These are phyloP conservation scores for Lophochroa leadbeateri DNA, from an alignment of 2,113 vertebrate species.

Conservation along the genomic window DNA sequence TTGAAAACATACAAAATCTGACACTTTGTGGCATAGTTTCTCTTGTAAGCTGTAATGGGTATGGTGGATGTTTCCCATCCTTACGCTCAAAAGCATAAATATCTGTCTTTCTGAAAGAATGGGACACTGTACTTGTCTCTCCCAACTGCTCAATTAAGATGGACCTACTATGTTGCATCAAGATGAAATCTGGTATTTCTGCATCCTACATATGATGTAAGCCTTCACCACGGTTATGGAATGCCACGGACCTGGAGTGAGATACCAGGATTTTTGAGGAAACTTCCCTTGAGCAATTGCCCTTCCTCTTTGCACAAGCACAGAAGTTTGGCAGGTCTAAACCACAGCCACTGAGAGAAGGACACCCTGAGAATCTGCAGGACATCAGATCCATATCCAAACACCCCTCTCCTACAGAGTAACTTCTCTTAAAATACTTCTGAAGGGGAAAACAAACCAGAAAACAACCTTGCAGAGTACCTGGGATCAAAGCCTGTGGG, in stretches of 20 bases:
- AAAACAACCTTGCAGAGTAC: background rate
- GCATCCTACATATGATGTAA: background rate
- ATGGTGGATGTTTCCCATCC: background rate
- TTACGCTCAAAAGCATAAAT: conserved; percentile 19
- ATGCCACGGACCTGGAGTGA: background rate
- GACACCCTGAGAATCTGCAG: background rate
- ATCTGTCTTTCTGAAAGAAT: conserved; percentile 1
- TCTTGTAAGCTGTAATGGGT: background rate
- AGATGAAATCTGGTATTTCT: conserved; percentile 18
- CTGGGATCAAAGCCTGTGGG: background rate
- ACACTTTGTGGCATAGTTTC: conserved; percentile 3
- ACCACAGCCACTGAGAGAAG: background rate
- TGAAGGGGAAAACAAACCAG: background rate
- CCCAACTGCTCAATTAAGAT: background rate
- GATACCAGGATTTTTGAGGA: conserved; percentile 33
- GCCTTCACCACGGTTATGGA: background rate
- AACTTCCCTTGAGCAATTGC: background rate
- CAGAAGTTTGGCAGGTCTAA: background rate
- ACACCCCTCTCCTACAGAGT: background rate
- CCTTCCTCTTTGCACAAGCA: background rate
- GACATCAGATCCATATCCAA: background rate
- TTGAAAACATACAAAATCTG: background rate
- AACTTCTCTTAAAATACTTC: background rate
- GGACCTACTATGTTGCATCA: background rate
- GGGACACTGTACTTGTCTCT: background rate